These are phyloP conservation scores for Drosophila peninsularis DNA, from an alignment of 2,888 invertebrate species.

Conservation along the genomic window DNA sequence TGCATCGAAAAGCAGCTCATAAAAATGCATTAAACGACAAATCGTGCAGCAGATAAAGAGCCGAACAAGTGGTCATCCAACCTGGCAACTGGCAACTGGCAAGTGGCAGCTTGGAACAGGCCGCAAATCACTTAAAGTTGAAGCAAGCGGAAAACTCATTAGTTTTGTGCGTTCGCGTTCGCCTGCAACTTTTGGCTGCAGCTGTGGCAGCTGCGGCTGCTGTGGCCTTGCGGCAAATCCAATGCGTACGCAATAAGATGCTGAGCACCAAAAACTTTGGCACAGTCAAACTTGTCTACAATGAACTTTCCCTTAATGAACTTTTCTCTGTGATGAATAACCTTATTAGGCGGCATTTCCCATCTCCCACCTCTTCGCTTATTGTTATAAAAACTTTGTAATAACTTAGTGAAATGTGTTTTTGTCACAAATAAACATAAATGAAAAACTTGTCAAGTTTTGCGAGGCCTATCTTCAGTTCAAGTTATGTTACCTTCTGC, in stretches of 20 bases:
- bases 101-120: slow-evolving; percentile 11
- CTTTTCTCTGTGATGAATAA: slow-evolving; percentile 50
- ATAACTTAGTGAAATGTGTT: slow-evolving; percentile 37
- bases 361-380: neutral
- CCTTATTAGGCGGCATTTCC: slow-evolving; percentile 41
- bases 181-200: slow-evolving; percentile 37
- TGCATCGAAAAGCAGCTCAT: slow-evolving; percentile 35
- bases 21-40: slow-evolving; percentile 60
- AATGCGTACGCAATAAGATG: too few species aligned
- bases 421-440: slow-evolving; percentile 27
- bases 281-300: slow-evolving; percentile 39
- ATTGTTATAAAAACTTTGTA: slow-evolving; percentile 30
- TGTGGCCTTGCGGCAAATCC: slow-evolving; percentile 16
- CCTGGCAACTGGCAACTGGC: slow-evolving; percentile 1
- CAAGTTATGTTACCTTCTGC: neutral
- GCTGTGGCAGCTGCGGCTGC: slow-evolving; percentile 1
- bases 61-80: slow-evolving; percentile 26
- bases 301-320: slow-evolving; percentile 49
- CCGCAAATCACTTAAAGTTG: slow-evolving; percentile 38
- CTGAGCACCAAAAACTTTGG: slow-evolving; percentile 26
- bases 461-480: slow-evolving; percentile 26
- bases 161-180: slow-evolving; percentile 43
- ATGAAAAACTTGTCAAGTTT: slow-evolving; percentile 20
- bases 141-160: slow-evolving; percentile 72
- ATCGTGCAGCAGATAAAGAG: slow-evolving; percentile 7